Base-by-base conservation (phyloP, 2,888 invertebrate species). In the Drosophila peninsularis region DNA sequence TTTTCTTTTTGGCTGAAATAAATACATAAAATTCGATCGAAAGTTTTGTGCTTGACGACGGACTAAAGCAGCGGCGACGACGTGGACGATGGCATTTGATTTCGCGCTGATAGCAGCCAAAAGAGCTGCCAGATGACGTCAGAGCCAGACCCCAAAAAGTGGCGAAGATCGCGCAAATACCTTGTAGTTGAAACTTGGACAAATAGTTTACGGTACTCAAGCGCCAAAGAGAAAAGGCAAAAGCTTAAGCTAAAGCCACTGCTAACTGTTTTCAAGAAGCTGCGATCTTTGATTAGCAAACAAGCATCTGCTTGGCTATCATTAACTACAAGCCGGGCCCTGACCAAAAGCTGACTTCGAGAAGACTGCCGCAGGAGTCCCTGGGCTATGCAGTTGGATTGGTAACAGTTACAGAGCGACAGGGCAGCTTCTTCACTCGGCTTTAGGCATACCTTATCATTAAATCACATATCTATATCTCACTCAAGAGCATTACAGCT, bases 1-100 rank as follows among this genome's bases (percentile, higher is more conserved):
- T 66, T 65, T 69, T 61, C 47, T 32, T 44, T 68, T 42, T 82
- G 50, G 54, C 58, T 79, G 87, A 84, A 84, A 84, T 84, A 84
- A 89, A 84, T 88, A 84, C 90, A 84, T 89, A 84, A 88, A 84
- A 89, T 89, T 88, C 83, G 83, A 84, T 84, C 83, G 83, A 84
- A 84, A 84, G 90, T 84, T 89, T 89, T 65, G 77, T 70, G 88
- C 86, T 89, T 83, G 88, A 80, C 84, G 87, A 64, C 64, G 64
- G 56, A 68, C 68, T 42, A 32, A 66, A 62, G 37, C 42, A 62
- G 45, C 24, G 39, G 39, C 80, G 66, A 79, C 49, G 34, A 24
- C 72, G 82, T 78, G 53, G 54, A 62, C 80, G 76, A 55, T 60
- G 90, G 83, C 86, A 84, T 83, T 89, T 88, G 83, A 84, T 84